phyloP scores from a whole-genome alignment of 2,797 vertebrate genomes.

The Hypotaenidia philippensis region DNA sequence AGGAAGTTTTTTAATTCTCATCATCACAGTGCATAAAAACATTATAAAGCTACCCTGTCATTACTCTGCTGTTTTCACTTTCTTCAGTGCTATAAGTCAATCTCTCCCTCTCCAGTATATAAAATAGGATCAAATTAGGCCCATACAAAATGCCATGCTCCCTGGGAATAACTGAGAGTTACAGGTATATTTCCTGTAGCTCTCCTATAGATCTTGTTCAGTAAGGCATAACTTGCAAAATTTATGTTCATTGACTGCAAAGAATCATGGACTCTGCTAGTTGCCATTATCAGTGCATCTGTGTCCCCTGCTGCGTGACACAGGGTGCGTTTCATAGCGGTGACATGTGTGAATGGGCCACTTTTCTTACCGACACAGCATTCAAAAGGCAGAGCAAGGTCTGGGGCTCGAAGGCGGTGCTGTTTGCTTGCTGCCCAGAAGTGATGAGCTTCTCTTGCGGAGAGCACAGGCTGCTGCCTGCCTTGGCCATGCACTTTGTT shows the following conservation, averaged over 20 bases:
- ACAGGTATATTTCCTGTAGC: neutral
- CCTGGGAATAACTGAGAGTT: neutral
- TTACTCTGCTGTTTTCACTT: neutral
- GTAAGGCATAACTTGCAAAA: neutral
- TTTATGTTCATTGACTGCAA: neutral
- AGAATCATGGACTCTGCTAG: neutral
- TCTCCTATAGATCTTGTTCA: neutral
- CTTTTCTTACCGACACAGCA: neutral
- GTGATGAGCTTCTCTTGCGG: neutral
- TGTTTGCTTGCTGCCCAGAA: neutral
- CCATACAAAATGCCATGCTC: neutral
- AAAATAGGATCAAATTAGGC: neutral
- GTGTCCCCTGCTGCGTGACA: neutral
- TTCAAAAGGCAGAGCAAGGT: neutral
- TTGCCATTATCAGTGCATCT: neutral
- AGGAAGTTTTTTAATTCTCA: neutral
- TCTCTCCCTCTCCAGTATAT: neutral
- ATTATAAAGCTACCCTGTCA: neutral
- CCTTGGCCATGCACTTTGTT: neutral
- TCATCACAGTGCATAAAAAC: neutral
- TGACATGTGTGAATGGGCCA: rapidly evolving
- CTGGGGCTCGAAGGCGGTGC: neutral
- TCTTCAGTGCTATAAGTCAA: neutral
- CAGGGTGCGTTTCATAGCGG: neutral
- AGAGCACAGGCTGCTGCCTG: neutral